These are phyloP conservation scores for Manis pentadactyla DNA, from an alignment of 2,797 vertebrate species.

Conservation along the genomic window DNA sequence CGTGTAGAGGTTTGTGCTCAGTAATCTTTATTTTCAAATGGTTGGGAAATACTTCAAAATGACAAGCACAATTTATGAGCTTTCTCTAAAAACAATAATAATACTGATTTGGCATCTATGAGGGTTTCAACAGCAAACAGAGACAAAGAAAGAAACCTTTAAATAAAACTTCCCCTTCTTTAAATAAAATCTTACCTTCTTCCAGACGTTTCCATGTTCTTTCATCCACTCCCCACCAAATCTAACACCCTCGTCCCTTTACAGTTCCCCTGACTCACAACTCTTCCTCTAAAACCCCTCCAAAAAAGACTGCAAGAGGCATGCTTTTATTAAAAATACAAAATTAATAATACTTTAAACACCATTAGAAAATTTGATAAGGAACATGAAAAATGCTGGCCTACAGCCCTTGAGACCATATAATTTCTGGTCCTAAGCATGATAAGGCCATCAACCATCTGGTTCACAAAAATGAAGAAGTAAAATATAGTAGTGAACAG, in stretches of 20 bases:
- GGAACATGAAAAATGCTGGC: background rate
- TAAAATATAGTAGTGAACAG: background rate
- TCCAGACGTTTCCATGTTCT: background rate
- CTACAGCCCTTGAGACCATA: background rate
- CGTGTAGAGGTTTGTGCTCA: conserved; percentile 79
- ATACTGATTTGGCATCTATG: conserved; percentile 70
- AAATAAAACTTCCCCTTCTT: conserved; percentile 54
- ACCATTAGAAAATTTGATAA: background rate
- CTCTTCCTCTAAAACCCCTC: background rate
- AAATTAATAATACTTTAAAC: background rate
- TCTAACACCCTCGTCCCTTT: background rate
- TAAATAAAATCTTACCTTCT: background rate
- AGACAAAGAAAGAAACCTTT: conserved; percentile 29
- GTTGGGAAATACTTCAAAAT: conserved; percentile 84
- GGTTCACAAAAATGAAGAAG: background rate
- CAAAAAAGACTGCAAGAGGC: background rate
- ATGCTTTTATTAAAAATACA: background rate
- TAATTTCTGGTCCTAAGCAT: background rate
- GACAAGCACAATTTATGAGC: conserved; percentile 71
- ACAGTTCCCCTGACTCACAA: background rate
- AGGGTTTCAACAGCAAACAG: conserved; percentile 68
- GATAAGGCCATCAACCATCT: background rate
- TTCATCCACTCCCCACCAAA: background rate
- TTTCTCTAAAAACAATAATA: conserved; percentile 73
- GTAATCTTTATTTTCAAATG: conserved; percentile 80